phyloP scores from a whole-genome alignment of 2,113 vertebrate species.

The Podarcis cretensis region DNA sequence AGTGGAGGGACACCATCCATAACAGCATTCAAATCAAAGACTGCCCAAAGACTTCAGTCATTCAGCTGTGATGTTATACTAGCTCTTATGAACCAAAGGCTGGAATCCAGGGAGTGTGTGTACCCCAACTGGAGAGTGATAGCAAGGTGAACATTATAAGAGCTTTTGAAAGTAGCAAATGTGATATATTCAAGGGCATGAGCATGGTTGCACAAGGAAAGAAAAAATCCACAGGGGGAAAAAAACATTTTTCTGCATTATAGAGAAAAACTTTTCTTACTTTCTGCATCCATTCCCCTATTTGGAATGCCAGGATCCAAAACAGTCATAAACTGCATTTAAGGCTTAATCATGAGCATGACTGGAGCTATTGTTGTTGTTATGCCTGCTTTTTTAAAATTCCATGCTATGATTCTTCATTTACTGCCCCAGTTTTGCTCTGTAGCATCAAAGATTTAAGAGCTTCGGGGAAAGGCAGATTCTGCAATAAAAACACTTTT shows the following conservation, averaged over 20 bases:
- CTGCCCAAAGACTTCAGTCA: neutral
- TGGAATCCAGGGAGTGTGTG: too few relatives aligned
- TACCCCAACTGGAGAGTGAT: neutral
- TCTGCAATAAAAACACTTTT: neutral
- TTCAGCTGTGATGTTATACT: neutral
- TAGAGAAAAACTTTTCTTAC: neutral
- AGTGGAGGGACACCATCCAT: too few relatives aligned
- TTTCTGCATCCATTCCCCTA: neutral
- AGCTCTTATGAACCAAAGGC: neutral
- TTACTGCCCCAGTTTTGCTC: slow-evolving; percentile 18
- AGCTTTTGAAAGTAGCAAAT: too few relatives aligned
- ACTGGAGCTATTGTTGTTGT: too few relatives aligned
- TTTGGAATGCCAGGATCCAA: neutral
- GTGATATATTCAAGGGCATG: too few relatives aligned
- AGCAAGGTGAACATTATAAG: neutral
- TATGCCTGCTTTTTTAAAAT: neutral
- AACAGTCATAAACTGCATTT: neutral
- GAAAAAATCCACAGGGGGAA: too few relatives aligned
- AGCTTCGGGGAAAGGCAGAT: slow-evolving; percentile 23
- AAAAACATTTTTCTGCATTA: neutral
- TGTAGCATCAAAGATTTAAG: slow-evolving; percentile 3
- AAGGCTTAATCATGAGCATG: neutral
- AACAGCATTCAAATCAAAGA: neutral
- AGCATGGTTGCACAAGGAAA: too few relatives aligned
- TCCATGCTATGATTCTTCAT: neutral